These are phyloP conservation scores for Smithornis capensis DNA, from an alignment of 2,113 vertebrate genomes.

Conservation along the genomic window DNA sequence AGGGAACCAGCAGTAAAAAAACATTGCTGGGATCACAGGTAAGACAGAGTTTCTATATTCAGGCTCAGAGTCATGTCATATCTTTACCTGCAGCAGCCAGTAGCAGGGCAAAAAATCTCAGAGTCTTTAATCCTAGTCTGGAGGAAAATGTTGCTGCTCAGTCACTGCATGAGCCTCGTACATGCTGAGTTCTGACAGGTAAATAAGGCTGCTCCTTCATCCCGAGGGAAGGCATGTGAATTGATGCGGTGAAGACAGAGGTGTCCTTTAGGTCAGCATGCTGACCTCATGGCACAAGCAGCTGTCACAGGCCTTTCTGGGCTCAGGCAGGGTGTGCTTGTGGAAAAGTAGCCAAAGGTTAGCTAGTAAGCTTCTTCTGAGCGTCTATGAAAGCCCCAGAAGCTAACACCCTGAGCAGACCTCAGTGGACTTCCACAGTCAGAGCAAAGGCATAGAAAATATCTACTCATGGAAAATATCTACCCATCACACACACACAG, in stretches of 20 bases:
- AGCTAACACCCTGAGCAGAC: neutral
- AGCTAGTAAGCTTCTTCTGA: neutral
- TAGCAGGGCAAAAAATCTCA: neutral
- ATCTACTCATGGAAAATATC: neutral
- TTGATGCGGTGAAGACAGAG: neutral
- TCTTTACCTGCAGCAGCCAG: neutral
- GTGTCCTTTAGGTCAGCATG: neutral
- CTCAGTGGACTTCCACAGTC: neutral
- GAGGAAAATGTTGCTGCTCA: neutral
- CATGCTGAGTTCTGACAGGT: neutral
- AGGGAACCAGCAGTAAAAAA: neutral
- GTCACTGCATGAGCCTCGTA: neutral
- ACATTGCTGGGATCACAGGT: neutral
- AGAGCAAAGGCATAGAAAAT: neutral
- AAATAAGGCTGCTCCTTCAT: neutral
- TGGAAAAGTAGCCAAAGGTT: neutral
- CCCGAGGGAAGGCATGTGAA: neutral
- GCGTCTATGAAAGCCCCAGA: neutral
- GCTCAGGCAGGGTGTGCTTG: neutral
- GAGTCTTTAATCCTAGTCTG: neutral
- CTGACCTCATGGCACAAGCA: accelerated
- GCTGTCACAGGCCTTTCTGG: neutral
- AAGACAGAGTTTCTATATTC: neutral
- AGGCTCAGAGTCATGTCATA: neutral
- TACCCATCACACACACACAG: neutral